These are phyloP conservation scores for Recurvirostra avosetta DNA, from an alignment of 2,113 vertebrate genomes.

Conservation along the genomic window DNA sequence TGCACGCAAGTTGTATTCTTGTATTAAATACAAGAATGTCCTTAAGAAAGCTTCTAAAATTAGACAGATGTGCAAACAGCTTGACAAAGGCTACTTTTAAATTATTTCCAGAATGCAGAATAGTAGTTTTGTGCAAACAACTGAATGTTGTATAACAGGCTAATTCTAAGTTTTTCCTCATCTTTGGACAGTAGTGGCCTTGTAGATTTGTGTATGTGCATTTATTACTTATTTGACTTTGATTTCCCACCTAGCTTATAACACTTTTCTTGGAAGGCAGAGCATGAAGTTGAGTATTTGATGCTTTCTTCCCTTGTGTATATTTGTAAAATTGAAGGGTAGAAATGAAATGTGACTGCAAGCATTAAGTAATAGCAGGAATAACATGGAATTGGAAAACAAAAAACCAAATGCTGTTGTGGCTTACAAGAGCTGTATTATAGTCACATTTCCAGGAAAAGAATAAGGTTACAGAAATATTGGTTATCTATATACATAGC, in stretches of 20 bases:
- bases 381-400: neutral
- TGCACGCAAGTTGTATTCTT: neutral
- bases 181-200: neutral
- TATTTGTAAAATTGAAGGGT: neutral
- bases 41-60: neutral
- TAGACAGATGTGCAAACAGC: conserved; percentile 19
- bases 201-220: neutral
- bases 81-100: conserved; percentile 36
- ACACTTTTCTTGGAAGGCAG: neutral
- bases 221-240: neutral
- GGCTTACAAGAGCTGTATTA: neutral
- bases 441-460: neutral
- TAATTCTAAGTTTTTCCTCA: neutral
- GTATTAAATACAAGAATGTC: neutral
- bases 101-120: conserved; percentile 21
- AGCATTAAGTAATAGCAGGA: neutral
- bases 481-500: neutral
- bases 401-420: neutral
- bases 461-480: neutral
- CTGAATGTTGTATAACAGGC: neutral
- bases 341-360: neutral
- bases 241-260: neutral
- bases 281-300: neutral
- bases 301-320: neutral
- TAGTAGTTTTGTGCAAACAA: neutral